Evolutionary conservation across 2,888 invertebrate species (phyloP), one percentile per base, ranked within the genome.

Genomic region (Netelia inedita): DNA sequence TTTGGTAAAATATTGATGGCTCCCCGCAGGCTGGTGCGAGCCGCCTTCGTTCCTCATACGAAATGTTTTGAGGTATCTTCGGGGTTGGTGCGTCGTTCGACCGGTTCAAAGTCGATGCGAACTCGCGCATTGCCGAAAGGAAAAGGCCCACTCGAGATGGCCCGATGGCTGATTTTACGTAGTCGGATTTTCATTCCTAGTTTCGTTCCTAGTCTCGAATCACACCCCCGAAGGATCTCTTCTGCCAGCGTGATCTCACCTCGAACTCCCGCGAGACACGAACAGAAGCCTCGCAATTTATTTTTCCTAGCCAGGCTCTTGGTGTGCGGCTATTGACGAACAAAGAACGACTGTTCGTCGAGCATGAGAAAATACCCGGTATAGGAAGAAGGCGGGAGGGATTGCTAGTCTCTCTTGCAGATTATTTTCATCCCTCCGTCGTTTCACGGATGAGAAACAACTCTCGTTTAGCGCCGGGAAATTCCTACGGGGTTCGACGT

Each of bases 1-100:
- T 91, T 90, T 88, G 87, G 88, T 89, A 89, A 90, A 91, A 90
- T 91, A 91, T 91, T 89, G 89, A 91, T 91, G 89, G 89, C 88
- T 89, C 91, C 90, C 91, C 82, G 85, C 85, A 88, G 91, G 89
- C 86, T 61, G 11, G 41, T 1, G 11, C 28, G 9, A 16, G 11
- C 35, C 19, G 61, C 46, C 23, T 59, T 46, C 41, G 61, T 61
- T 74, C n/a, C 35, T 35, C 74, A 35, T 63, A 53, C 50, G 14
- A 23, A 23, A n/a, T 19, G 63, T 9, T 86, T 86, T 80, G 79
- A 86, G 83, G 83, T 86, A 87, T 87, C 85, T 86, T 86, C 76
- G 73, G 19, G 57, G 9, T 6, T 21, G 53, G 41, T 53, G 41
- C 23, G 28, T 9, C 21, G 46, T 41, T 46, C 59, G 28, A 23